Evolutionary conservation across 2,888 invertebrate species (phyloP).

Genomic region (Rambutsinella grinnellia): DNA sequence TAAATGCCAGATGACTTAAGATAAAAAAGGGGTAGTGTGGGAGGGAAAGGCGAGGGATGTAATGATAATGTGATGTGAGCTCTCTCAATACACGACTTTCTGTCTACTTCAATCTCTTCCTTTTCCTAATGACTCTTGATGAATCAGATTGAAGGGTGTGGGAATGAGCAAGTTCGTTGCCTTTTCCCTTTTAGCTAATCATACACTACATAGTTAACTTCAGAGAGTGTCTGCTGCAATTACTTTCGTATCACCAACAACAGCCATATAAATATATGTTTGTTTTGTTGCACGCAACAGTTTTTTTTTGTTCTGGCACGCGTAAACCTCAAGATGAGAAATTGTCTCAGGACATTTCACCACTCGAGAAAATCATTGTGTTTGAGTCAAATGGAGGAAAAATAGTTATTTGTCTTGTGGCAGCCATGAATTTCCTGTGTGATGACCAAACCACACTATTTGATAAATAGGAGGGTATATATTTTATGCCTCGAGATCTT

Average conservation of each 20-base stretch:
- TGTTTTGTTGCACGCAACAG: too few species aligned
- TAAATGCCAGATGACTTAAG: background rate
- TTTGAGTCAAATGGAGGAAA: background rate
- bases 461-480: background rate
- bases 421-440: slow-evolving; percentile 2
- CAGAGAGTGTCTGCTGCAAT: slow-evolving; percentile 30
- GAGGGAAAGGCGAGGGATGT: slow-evolving; percentile 20
- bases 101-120: background rate
- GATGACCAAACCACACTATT: background rate
- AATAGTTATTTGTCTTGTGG: background rate
- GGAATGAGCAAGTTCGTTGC: background rate
- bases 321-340: slow-evolving; percentile 42
- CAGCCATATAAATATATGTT: background rate
- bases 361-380: background rate
- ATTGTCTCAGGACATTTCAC: slow-evolving; percentile 52
- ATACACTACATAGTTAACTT: background rate
- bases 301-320: slow-evolving; percentile 4
- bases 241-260: slow-evolving; percentile 39
- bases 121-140: background rate
- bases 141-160: background rate
- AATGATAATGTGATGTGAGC: slow-evolving; percentile 43
- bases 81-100: background rate
- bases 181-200: background rate
- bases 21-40: slow-evolving; percentile 35
- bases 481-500: background rate